Percentiles rank a stretch among this genome's conserved stretches.
phyloP scores from a whole-genome alignment of 2,797 vertebrate genomes.

The Lagorchestes hirsutus region DNA sequence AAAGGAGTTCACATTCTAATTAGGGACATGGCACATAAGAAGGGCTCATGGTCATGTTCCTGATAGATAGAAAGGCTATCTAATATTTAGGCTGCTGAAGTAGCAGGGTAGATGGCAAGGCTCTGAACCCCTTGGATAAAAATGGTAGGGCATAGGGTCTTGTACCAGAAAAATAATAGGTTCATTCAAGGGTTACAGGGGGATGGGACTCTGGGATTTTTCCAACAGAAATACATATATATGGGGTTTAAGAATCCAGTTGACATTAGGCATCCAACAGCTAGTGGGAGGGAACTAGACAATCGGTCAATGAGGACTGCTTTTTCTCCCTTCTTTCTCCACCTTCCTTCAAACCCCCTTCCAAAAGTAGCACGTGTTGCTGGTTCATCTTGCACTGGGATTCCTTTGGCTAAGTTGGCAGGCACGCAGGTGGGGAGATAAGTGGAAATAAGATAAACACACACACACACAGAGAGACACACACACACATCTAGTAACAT shows the following conservation, averaged over 20 bases:
- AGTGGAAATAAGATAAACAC: background rate
- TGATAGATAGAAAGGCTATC: background rate
- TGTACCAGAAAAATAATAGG: too few species aligned
- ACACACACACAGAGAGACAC: too few species aligned
- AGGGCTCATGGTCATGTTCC: background rate
- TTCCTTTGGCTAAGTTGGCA: background rate
- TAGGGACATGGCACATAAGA: background rate
- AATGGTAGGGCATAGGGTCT: too few species aligned
- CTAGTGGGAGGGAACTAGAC: background rate
- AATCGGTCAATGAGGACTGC: background rate
- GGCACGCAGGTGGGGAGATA: too few species aligned
- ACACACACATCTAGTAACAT: background rate
- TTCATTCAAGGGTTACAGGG: background rate
- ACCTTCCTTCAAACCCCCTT: fast-evolving
- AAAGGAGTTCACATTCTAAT: background rate
- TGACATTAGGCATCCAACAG: background rate
- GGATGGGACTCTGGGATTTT: background rate
- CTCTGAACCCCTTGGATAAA: too few species aligned
- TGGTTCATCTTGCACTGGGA: background rate
- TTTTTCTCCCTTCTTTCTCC: background rate
- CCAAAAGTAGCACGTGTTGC: background rate
- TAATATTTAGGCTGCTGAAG: background rate
- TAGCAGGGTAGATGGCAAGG: background rate
- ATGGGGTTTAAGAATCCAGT: background rate
- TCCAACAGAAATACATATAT: background rate